Percentiles rank a stretch among this genome's conserved stretches.
Conservation (phyloP, 2,797 vertebrate species). For the Esox masquinongy region DNA sequence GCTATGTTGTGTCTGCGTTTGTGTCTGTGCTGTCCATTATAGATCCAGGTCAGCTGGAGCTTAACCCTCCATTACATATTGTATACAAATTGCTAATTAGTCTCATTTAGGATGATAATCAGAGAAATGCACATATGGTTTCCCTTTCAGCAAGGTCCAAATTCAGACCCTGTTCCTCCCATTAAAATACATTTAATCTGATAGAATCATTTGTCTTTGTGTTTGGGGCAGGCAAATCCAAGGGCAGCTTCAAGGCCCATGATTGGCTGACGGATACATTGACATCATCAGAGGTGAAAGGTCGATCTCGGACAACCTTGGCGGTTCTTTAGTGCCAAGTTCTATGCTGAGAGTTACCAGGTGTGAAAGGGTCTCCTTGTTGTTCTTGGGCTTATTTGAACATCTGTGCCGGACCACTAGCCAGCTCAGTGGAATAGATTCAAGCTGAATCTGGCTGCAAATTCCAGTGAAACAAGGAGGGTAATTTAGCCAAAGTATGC, state of each 20-base stretch:
- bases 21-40: conserved; percentile 30
- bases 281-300: conserved; percentile 81
- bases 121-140: conserved; percentile 86
- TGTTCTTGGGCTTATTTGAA: conserved; percentile 76
- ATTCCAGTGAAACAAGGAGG: conserved; percentile 58
- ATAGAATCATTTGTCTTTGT: conserved; percentile 95
- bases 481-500: conserved; percentile 57
- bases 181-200: conserved; percentile 95
- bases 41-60: conserved; percentile 54
- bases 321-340: conserved; percentile 72
- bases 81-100: conserved; percentile 92
- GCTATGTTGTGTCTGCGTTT: conserved; percentile 6
- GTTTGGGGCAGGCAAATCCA: conserved; percentile 80
- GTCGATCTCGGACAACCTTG: conserved; percentile 75
- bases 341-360: conserved; percentile 78
- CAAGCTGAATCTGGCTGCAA: conserved; percentile 51
- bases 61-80: conserved; percentile 64
- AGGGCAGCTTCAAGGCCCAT: conserved; percentile 81
- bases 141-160: conserved; percentile 78
- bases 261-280: conserved; percentile 77
- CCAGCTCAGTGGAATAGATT: conserved; percentile 59
- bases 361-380: conserved; percentile 74
- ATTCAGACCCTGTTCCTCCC: conserved; percentile 75
- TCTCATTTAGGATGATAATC: conserved; percentile 89
- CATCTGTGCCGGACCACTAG: conserved; percentile 70